Evolutionary conservation across 1,140 invertebrate species (phyloP), one percentile per base, ranked within the genome.

Genomic region (Papilio helenus): DNA sequence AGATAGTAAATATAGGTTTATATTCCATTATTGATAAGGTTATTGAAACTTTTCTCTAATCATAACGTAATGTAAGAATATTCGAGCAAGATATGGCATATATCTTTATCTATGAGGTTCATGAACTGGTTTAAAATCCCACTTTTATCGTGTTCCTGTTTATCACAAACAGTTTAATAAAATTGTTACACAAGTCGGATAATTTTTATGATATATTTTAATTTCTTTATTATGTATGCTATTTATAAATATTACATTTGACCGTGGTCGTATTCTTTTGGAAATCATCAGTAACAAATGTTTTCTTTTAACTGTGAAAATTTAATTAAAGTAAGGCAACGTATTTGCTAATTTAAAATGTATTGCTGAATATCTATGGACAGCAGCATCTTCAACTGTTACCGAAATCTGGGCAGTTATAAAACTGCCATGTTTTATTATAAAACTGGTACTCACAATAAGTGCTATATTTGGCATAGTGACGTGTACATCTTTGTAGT

Each of bases 401-500:
- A 34, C 5, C 51, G 14, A n/a, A 3, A n/a, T n/a, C 18, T 46
- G 7, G 51, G 4, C 18, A 16, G 14, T 8, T 55, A 18, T 18
- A 2, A 5, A 0, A n/a, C 18, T 55, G 39, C n/a, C 18, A 3
- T 9, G 0, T 16, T 20, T 23, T 7, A 10, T 72, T 10, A 34
- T 72, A 42, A 72, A 39, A 12, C 34, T 71, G 20, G 8, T 82
- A 90, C 92, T 92, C 79, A 94, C 93, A 82, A 93, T 82, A 5
- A 94, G 72, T 0, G 90, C 89, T 8, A 93, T 85, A 73, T 93
- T 94, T 0, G 93, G 93, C 46, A 89, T 82, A 4, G 77, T 76
- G 1, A 94, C 39, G 0, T 82, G 26, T 0, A 90, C 80, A 51
- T 94, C 88, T 1, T 88, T 86, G 49, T 87, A 85, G 16, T 91